phyloP scores from a whole-genome alignment of 2,113 vertebrate genomes.

The Sisor rabdophorus region DNA sequence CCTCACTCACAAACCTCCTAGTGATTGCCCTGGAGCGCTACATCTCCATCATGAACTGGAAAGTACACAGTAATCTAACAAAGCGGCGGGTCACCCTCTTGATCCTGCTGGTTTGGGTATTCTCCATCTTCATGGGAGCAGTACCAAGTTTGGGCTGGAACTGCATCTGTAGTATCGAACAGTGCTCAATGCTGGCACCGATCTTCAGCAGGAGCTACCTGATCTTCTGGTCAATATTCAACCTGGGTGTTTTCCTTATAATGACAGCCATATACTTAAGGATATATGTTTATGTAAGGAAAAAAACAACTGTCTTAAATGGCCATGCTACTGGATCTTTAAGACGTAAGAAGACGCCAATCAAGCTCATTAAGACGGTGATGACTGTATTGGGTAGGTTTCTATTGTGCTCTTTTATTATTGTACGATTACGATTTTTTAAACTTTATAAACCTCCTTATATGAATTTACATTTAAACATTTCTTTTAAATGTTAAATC shows the following conservation, averaged over 20 bases:
- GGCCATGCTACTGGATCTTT: conserved; percentile 83
- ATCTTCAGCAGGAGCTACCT: conserved; percentile 95
- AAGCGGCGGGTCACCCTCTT: conserved; percentile 90
- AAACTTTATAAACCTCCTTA: background rate
- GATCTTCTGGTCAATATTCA: conserved; percentile 89
- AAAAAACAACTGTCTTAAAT: conserved; percentile 79
- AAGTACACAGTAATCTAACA: conserved; percentile 90
- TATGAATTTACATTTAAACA: too few species aligned
- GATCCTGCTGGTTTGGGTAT: conserved; percentile 84
- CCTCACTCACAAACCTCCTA: conserved; percentile 87
- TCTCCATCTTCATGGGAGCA: conserved; percentile 90
- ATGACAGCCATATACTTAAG: conserved; percentile 89
- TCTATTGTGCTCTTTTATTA: background rate
- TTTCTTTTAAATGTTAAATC: too few species aligned
- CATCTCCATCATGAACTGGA: conserved; percentile 88
- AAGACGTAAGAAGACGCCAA: conserved; percentile 83
- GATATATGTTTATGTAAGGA: conserved; percentile 91
- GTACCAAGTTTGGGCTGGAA: conserved; percentile 96
- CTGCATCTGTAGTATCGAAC: conserved; percentile 83
- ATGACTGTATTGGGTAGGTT: conserved; percentile 92
- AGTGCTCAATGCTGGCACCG: conserved; percentile 87
- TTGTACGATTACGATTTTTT: background rate
- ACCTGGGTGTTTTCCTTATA: conserved; percentile 85
- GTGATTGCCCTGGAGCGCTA: conserved; percentile 94
- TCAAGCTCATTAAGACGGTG: conserved; percentile 98